Evolutionary conservation across 2,797 vertebrate genomes (phyloP).

Genomic region (Ammospiza maritima): DNA sequence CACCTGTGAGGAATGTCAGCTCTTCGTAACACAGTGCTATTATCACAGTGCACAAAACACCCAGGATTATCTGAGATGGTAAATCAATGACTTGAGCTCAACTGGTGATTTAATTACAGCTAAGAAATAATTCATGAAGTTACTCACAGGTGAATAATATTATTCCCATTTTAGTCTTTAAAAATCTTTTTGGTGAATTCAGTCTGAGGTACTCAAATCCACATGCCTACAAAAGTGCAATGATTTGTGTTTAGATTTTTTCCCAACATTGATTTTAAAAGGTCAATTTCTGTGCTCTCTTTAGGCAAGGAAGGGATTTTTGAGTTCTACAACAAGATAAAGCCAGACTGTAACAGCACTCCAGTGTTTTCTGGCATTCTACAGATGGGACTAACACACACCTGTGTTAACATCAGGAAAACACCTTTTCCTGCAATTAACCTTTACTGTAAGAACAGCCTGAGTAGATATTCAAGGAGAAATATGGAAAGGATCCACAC

Average conservation of each 20-base stretch:
- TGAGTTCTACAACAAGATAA: neutral
- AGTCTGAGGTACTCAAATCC: neutral
- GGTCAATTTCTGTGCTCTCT: neutral
- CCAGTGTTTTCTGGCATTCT: neutral
- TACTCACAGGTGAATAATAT: neutral
- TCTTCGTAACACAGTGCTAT: neutral
- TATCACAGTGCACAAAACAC: neutral
- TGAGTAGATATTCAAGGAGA: neutral
- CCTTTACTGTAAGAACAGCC: neutral
- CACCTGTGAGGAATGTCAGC: neutral
- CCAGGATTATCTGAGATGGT: neutral
- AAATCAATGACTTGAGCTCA: neutral
- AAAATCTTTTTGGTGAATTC: neutral
- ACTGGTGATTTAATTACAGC: neutral
- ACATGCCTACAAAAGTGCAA: neutral
- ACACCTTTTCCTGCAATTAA: slow-evolving; percentile 14
- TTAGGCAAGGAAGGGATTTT: neutral
- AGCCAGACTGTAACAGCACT: neutral
- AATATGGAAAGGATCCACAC: neutral
- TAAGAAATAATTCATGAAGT: neutral
- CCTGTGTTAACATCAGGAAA: neutral
- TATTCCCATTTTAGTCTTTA: neutral
- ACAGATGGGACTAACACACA: neutral
- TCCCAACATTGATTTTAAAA: neutral
- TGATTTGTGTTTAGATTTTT: neutral